Conservation (phyloP, 2,113 vertebrate species). For the Cyanoramphus novaezelandiae region DNA sequence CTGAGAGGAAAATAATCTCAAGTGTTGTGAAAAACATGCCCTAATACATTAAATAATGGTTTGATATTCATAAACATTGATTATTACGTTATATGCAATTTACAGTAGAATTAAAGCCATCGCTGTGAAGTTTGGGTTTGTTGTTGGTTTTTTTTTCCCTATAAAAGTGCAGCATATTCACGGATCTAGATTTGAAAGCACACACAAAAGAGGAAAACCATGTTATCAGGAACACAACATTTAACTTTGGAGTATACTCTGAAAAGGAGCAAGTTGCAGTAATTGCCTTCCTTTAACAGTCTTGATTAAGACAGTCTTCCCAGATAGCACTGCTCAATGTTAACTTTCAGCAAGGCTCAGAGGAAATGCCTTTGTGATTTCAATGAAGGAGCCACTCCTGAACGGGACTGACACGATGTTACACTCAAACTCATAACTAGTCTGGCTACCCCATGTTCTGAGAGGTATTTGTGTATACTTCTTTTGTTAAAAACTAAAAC, state of each 20-base stretch:
- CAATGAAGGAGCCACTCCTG: not conserved
- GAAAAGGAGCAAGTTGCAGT: not conserved
- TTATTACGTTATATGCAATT: not conserved
- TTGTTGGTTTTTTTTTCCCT: not conserved
- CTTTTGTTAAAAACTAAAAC: not conserved
- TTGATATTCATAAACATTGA: not conserved
- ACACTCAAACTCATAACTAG: not conserved
- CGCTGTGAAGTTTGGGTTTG: not conserved
- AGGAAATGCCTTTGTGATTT: not conserved
- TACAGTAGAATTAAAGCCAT: not conserved
- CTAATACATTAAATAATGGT: conserved; percentile 2
- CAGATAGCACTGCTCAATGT: not conserved
- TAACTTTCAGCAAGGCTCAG: not conserved
- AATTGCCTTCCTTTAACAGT: not conserved
- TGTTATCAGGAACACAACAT: not conserved
- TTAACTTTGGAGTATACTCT: not conserved
- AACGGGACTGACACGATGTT: not conserved
- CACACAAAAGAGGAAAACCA: not conserved
- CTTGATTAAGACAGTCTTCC: not conserved
- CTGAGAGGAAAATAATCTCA: not conserved
- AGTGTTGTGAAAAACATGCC: not conserved
- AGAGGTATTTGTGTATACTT: not conserved
- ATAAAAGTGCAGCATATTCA: not conserved
- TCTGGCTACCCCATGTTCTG: not conserved
- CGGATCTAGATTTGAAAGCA: not conserved